Conservation (phyloP, 1,140 invertebrate species). For the Halotydeus destructor region DNA sequence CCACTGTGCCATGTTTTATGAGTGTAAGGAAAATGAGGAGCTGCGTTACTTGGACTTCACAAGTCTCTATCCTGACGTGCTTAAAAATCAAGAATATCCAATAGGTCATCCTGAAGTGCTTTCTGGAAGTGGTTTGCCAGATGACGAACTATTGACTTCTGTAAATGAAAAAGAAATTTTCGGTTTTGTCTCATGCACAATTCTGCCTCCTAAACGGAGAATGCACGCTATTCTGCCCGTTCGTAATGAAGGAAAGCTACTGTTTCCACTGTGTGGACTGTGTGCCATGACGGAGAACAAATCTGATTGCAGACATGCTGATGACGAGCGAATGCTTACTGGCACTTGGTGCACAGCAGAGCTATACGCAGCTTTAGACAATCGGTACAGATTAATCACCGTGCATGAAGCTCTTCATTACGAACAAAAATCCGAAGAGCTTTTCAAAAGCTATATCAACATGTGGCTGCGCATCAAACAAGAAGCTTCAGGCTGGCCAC, state of each 20-base stretch:
- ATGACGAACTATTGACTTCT: no score
- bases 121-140: no score
- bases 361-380: background rate
- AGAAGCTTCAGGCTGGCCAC: constrained; percentile 16
- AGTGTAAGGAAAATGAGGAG: background rate
- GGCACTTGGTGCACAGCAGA: constrained; percentile 3
- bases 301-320: background rate
- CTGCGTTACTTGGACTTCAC: constrained; percentile 10
- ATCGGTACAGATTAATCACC: constrained; percentile 5
- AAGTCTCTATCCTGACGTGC: constrained; percentile 5
- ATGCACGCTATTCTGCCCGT: background rate
- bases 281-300: constrained; percentile 1
- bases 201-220: background rate
- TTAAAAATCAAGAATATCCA: constrained; percentile 3
- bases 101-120: constrained; percentile 6
- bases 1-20: constrained; percentile 16
- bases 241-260: background rate
- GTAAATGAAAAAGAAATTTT: background rate
- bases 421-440: constrained; percentile 1
- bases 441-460: constrained; percentile 17
- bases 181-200: background rate
- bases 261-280: constrained; percentile 1
- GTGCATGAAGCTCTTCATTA: constrained; percentile 18
- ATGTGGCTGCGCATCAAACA: constrained; percentile 18
- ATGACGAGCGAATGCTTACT: background rate